Percentiles rank a stretch among this genome's conserved stretches.
phyloP scores from a whole-genome alignment of 2,113 vertebrate species.

The Rhinopomastus cyanomelas region DNA sequence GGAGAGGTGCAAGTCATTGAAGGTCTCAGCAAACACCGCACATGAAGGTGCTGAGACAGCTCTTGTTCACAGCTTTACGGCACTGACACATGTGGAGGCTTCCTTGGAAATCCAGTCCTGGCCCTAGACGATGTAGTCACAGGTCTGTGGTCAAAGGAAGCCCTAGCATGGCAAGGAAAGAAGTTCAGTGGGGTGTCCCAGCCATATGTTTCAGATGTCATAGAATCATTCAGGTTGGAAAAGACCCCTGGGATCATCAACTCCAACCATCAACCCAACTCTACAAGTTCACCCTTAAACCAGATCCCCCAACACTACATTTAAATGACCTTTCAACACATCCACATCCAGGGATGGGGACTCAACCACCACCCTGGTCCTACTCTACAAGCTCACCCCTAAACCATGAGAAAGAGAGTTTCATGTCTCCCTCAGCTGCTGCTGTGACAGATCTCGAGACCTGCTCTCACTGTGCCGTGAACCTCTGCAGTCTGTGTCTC shows the following conservation, averaged over 20 bases:
- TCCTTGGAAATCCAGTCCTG: not conserved
- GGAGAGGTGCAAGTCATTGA: fast-evolving
- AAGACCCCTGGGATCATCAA: no score
- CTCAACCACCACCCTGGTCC: no score
- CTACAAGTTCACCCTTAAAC: no score
- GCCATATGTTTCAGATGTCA: not conserved
- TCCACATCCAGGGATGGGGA: no score
- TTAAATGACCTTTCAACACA: no score
- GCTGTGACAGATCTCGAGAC: conserved; percentile 1
- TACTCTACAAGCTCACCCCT: no score
- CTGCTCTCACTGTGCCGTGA: not conserved
- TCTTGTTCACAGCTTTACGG: not conserved
- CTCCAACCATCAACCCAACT: no score
- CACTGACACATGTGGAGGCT: not conserved
- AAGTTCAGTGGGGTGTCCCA: not conserved
- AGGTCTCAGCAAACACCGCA: not conserved
- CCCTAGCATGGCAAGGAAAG: not conserved
- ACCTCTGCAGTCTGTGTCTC: not conserved
- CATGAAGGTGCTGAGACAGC: not conserved
- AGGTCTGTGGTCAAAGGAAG: not conserved
- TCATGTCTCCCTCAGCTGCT: conserved; percentile 2
- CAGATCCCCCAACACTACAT: no score
- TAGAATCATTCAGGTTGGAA: no score
- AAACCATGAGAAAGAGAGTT: conserved; percentile 15
- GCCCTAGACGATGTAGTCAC: not conserved